Percentiles rank a stretch among this genome's conserved stretches.
These are phyloP conservation scores for human (Homo sapiens) DNA, from an alignment of 2,113 vertebrate genomes.

Conservation along the genomic window DNA sequence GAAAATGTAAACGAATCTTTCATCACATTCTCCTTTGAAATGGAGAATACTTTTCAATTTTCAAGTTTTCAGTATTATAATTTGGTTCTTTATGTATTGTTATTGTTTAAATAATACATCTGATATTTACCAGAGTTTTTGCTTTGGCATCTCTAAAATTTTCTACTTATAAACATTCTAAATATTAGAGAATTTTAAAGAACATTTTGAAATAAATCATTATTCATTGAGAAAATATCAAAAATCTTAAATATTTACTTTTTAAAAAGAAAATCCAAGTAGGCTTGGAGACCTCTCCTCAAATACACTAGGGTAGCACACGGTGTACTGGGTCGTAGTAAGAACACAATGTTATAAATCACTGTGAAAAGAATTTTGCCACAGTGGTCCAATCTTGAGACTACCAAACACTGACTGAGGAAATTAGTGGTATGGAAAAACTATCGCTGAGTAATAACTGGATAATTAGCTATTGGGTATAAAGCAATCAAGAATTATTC, in stretches of 20 bases:
- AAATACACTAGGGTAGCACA: not conserved
- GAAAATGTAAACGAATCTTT: not conserved
- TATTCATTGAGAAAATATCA: not conserved
- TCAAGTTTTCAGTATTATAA: not conserved
- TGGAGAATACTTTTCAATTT: not conserved
- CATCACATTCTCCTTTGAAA: not conserved
- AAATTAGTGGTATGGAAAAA: not conserved
- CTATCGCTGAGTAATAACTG: not conserved
- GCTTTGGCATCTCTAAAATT: constrained; percentile 9
- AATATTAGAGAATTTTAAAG: not conserved
- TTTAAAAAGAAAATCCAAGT: constrained; percentile 9
- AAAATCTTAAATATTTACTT: not conserved
- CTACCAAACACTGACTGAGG: not conserved
- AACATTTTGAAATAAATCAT: not conserved
- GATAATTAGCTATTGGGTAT: not conserved
- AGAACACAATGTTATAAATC: not conserved
- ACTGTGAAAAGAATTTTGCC: not conserved
- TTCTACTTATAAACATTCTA: constrained; percentile 19
- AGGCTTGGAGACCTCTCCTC: not conserved
- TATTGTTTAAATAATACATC: not conserved
- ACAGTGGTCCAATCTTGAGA: not conserved
- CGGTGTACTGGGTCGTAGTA: not conserved
- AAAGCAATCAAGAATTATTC: constrained; percentile 25
- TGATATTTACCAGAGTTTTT: constrained; percentile 25
- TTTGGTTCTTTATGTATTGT: not conserved